These are phyloP conservation scores for Podotricha telesiphe DNA, from an alignment of 2,888 invertebrate species.

Conservation along the genomic window DNA sequence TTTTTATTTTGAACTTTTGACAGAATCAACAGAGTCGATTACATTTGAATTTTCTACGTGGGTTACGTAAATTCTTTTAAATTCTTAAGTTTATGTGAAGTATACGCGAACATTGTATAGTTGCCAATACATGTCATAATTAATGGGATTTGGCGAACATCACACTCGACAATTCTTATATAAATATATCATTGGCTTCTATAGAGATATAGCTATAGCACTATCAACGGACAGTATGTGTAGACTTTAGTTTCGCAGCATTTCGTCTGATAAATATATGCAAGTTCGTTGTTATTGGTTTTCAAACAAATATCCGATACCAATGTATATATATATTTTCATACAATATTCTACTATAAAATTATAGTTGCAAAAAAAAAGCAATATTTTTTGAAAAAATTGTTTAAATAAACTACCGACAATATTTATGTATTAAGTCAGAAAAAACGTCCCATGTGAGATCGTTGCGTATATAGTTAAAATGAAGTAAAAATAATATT, in stretches of 20 bases:
- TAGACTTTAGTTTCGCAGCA: background rate
- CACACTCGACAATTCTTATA: conserved; percentile 17
- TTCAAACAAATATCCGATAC: background rate
- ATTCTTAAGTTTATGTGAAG: background rate
- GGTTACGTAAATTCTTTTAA: background rate
- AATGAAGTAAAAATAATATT: no score
- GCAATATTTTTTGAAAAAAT: no score
- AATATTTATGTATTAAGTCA: no score
- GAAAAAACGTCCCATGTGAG: no score
- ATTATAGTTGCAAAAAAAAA: no score
- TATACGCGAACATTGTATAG: conserved; percentile 18
- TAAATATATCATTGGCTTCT: conserved; percentile 29
- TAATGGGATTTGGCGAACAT: conserved; percentile 33
- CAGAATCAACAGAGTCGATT: no score
- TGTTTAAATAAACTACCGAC: no score
- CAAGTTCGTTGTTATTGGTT: background rate
- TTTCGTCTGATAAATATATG: background rate
- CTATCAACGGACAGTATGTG: conserved; percentile 3
- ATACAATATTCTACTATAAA: background rate
- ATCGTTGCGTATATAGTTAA: no score
- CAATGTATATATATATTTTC: background rate
- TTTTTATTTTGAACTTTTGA: no score
- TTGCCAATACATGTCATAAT: conserved; percentile 25
- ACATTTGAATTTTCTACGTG: background rate
- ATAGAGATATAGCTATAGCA: background rate